A percentile compares a stretch with the other conserved stretches of the same genome.
phyloP scores from a whole-genome alignment of 2,888 invertebrate species.

The Chrysolina haemoptera region DNA sequence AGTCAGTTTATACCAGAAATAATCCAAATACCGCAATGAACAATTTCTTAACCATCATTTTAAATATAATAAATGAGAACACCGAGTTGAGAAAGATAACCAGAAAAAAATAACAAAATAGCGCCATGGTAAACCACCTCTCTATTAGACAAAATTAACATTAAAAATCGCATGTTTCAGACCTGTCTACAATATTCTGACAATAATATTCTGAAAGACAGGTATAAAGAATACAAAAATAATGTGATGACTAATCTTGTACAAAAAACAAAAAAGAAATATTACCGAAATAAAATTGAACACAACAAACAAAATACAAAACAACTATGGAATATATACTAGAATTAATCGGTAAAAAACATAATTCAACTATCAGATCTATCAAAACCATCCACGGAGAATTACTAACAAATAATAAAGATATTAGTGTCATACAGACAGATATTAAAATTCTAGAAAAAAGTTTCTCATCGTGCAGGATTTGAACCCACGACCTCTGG shows the following conservation, averaged over 20 bases:
- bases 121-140: not conserved
- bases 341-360: not conserved
- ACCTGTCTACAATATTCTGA: not conserved
- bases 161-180: not conserved
- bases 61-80: slow-evolving; percentile 6
- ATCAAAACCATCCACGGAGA: not conserved
- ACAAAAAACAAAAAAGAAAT: slow-evolving; percentile 3
- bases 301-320: not conserved
- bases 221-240: not conserved
- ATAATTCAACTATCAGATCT: not conserved
- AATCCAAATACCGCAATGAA: slow-evolving; percentile 3
- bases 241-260: slow-evolving; percentile 10
- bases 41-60: not conserved
- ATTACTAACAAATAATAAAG: not conserved
- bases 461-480: too few relatives aligned
- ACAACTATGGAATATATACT: not conserved
- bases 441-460: too few relatives aligned
- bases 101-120: not conserved
- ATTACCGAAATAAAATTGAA: not conserved
- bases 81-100: not conserved
- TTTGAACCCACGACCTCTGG: too few relatives aligned
- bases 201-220: not conserved
- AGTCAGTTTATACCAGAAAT: slow-evolving; percentile 4
- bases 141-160: not conserved
- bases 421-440: too few relatives aligned